Conservation (phyloP, 2,797 vertebrate genomes). For the Gallinago solitaria region DNA sequence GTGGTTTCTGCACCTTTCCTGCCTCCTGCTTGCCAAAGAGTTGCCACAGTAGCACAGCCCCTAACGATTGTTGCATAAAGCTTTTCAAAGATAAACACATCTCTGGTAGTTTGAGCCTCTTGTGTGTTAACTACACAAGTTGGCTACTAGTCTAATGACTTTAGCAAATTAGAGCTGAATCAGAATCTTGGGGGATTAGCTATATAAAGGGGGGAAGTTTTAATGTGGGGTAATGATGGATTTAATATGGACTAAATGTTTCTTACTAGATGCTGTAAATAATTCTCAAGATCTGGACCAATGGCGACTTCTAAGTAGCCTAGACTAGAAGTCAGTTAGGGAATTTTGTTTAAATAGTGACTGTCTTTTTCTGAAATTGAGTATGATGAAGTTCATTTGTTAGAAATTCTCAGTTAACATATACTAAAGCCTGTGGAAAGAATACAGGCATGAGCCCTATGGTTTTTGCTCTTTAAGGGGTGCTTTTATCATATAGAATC, state of each 20-base stretch:
- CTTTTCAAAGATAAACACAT: neutral
- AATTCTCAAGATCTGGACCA: neutral
- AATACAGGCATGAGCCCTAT: neutral
- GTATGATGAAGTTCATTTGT: neutral
- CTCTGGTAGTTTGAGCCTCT: accelerated
- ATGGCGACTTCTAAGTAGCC: neutral
- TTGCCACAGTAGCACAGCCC: neutral
- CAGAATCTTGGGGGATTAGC: neutral
- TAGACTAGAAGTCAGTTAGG: neutral
- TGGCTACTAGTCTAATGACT: neutral
- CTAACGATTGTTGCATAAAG: accelerated
- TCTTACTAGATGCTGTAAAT: neutral
- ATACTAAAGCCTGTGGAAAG: neutral
- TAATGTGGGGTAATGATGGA: neutral
- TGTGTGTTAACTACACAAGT: too few relatives aligned
- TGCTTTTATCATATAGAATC: neutral
- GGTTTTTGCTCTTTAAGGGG: neutral
- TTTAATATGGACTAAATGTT: accelerated
- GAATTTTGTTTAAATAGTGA: neutral
- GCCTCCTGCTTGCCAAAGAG: neutral
- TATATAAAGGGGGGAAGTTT: neutral
- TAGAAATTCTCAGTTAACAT: neutral
- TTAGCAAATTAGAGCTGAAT: neutral
- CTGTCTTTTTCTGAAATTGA: accelerated
- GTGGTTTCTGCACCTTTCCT: neutral